These are phyloP conservation scores for Euclidia mi DNA, from an alignment of 2,888 invertebrate genomes.

Conservation along the genomic window DNA sequence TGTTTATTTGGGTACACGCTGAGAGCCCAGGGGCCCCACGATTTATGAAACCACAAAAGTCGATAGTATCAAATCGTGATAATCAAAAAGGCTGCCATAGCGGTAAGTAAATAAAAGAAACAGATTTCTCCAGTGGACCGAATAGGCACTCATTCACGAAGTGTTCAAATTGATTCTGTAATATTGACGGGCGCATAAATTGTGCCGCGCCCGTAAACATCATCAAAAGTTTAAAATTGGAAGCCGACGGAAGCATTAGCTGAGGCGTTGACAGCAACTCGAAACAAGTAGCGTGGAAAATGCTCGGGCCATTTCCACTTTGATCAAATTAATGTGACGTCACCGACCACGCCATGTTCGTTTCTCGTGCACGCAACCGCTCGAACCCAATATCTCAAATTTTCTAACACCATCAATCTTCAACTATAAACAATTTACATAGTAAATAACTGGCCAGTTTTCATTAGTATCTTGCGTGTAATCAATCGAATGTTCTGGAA, in stretches of 20 bases:
- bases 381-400: constrained; percentile 60
- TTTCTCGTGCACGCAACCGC: constrained; percentile 52
- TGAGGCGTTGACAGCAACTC: constrained; percentile 83
- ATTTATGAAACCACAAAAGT: constrained; percentile 58
- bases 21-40: constrained; percentile 46
- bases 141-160: constrained; percentile 37
- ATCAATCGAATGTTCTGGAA: not conserved
- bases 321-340: constrained; percentile 86
- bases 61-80: constrained; percentile 63
- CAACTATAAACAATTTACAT: constrained; percentile 43
- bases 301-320: constrained; percentile 80
- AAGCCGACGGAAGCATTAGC: constrained; percentile 87
- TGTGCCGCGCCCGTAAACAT: constrained; percentile 73
- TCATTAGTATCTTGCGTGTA: constrained; percentile 1
- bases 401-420: constrained; percentile 47
- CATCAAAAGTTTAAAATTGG: constrained; percentile 87
- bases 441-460: constrained; percentile 20
- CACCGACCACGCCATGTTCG: constrained; percentile 70
- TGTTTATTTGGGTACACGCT: constrained; percentile 53
- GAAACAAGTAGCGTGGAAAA: constrained; percentile 84
- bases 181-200: constrained; percentile 75
- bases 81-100: constrained; percentile 37
- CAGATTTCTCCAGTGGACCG: constrained; percentile 49
- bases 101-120: constrained; percentile 40
- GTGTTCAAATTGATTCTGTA: constrained; percentile 60